Conservation (phyloP, 1,140 invertebrate species). For the Hetaerina americana region DNA sequence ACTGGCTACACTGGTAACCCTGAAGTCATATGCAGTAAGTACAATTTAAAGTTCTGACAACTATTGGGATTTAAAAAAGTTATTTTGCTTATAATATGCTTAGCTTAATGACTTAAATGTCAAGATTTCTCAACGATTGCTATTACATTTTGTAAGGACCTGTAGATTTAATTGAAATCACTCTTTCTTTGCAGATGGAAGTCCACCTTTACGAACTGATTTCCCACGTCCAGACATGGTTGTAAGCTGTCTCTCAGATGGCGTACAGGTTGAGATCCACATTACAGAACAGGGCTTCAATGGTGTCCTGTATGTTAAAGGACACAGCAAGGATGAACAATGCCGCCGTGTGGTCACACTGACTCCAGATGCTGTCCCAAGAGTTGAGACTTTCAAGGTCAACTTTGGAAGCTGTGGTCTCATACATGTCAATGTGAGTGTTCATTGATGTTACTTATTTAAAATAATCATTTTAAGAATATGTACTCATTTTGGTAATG, state of each 20-base stretch:
- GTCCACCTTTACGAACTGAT: conserved; percentile 49
- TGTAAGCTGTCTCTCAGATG: conserved; percentile 81
- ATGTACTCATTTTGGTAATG: neutral
- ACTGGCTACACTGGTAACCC: conserved; percentile 55
- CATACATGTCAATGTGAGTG: conserved; percentile 75
- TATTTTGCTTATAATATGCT: conserved; percentile 5
- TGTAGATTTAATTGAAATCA: neutral
- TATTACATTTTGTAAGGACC: neutral
- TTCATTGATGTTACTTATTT: neutral
- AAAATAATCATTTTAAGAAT: neutral
- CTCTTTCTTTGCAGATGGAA: conserved; percentile 23
- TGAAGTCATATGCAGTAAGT: conserved; percentile 49
- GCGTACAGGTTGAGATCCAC: conserved; percentile 75
- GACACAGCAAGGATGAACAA: conserved; percentile 82
- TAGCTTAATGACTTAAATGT: neutral
- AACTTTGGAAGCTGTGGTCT: conserved; percentile 83
- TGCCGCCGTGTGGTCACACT: conserved; percentile 68
- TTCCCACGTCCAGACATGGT: conserved; percentile 74
- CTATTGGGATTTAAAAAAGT: conserved; percentile 6
- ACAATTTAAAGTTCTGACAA: neutral
- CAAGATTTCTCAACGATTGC: neutral
- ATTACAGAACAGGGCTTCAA: conserved; percentile 70
- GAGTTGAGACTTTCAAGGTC: conserved; percentile 76
- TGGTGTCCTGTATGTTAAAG: conserved; percentile 86
- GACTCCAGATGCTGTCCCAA: conserved; percentile 46